Evolutionary conservation across 2,113 vertebrate genomes (phyloP).

Genomic region (Aptenodytes patagonicus): DNA sequence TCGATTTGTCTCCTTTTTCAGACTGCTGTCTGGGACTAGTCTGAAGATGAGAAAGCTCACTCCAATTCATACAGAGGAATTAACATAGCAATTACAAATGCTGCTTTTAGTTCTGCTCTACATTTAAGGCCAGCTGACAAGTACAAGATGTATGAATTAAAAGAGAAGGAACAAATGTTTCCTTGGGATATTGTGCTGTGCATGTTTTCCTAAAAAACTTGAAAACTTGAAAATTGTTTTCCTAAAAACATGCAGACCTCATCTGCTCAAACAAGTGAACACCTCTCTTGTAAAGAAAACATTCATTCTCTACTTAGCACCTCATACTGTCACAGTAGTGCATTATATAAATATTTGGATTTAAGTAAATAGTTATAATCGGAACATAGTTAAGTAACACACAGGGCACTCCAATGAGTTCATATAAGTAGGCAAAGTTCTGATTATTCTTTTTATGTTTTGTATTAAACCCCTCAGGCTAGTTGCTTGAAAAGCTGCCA

Average conservation of each 20-base stretch:
- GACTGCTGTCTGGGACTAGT: background rate
- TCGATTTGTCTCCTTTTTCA: background rate
- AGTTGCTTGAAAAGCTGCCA: background rate
- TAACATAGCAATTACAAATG: background rate
- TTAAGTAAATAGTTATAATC: background rate
- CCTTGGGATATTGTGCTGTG: background rate
- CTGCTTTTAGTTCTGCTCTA: background rate
- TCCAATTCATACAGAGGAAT: background rate
- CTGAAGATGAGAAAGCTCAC: background rate
- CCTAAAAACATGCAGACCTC: background rate
- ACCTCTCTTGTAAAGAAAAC: background rate
- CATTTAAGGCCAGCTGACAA: background rate
- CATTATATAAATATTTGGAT: slow-evolving; percentile 40
- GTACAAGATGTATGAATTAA: background rate
- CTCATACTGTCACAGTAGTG: background rate
- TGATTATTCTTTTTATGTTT: background rate
- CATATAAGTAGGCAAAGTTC: background rate
- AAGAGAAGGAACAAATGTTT: slow-evolving; percentile 2
- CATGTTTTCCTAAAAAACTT: background rate
- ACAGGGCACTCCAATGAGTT: background rate
- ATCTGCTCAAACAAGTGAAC: background rate
- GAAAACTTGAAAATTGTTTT: background rate
- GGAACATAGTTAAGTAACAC: background rate
- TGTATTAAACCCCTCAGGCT: slow-evolving; percentile 3
- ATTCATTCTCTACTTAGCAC: background rate